Evolutionary conservation across 1,140 invertebrate genomes (phyloP).

Genomic region (Drosophila sechellia): DNA sequence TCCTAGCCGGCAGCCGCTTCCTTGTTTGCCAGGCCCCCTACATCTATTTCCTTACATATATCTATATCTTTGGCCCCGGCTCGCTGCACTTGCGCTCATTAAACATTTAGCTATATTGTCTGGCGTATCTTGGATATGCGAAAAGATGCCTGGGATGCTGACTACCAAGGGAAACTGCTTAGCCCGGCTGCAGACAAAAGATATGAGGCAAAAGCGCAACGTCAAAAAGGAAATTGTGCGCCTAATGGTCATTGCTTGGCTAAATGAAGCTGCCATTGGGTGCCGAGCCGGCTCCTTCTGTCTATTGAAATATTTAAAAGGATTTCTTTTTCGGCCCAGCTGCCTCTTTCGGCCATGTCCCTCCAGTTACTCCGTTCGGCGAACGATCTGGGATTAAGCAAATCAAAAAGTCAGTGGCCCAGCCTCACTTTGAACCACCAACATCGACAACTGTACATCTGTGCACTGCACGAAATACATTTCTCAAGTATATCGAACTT

Average conservation of each 20-base stretch:
- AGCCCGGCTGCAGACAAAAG: constrained; percentile 51
- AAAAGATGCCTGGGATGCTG: neutral
- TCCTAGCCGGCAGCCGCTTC: constrained; percentile 46
- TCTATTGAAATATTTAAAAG: constrained; percentile 72
- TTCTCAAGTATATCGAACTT: no score
- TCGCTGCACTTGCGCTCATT: constrained; percentile 71
- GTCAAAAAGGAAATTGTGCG: constrained; percentile 60
- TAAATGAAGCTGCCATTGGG: constrained; percentile 49
- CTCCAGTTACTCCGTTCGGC: neutral
- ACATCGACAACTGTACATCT: constrained; percentile 23
- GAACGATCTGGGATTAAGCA: constrained; percentile 66
- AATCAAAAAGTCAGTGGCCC: constrained; percentile 61
- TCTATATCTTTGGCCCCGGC: neutral
- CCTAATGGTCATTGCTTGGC: constrained; percentile 63
- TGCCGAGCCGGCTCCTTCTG: constrained; percentile 20
- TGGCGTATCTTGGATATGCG: constrained; percentile 41
- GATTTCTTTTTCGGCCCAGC: constrained; percentile 44
- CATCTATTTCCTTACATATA: neutral
- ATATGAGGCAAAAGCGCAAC: constrained; percentile 73
- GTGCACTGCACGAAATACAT: neutral
- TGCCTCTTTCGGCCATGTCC: constrained; percentile 11
- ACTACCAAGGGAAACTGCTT: constrained; percentile 13
- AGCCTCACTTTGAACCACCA: constrained; percentile 21
- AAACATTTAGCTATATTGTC: constrained; percentile 77
- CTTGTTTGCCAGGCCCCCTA: constrained; percentile 18